Conservation (phyloP, 1,140 invertebrate genomes). For the Eubasilissa regina region DNA sequence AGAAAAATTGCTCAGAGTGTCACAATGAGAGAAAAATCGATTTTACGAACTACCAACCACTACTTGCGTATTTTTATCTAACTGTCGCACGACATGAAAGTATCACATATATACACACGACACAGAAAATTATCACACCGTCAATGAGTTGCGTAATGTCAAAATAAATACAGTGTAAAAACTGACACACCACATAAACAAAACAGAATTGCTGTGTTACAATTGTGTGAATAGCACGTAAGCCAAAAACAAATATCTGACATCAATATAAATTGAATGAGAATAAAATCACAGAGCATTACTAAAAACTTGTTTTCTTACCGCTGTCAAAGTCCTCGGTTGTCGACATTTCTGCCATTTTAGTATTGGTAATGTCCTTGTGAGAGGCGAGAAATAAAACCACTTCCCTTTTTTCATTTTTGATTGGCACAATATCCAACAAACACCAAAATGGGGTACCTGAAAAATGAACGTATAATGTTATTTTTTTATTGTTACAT, state of each 20-base stretch:
- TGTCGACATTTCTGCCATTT: slow-evolving; percentile 85
- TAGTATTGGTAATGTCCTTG: slow-evolving; percentile 96
- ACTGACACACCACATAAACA: background rate
- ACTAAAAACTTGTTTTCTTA: slow-evolving; percentile 71
- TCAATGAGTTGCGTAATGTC: too few species aligned
- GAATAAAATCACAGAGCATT: background rate
- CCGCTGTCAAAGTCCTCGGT: slow-evolving; percentile 88
- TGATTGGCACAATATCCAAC: slow-evolving; percentile 97
- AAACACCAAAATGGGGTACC: slow-evolving; percentile 95
- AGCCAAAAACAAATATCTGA: background rate
- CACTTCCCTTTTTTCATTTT: slow-evolving; percentile 98
- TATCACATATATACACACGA: too few species aligned
- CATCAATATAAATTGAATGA: background rate
- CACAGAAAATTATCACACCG: too few species aligned
- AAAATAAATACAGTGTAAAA: background rate
- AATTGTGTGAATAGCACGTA: slow-evolving; percentile 20
- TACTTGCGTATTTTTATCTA: too few species aligned
- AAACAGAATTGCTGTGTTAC: slow-evolving; percentile 2
- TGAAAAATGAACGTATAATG: slow-evolving; percentile 66
- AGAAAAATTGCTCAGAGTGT: too few species aligned
- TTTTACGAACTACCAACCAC: too few species aligned
- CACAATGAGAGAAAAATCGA: too few species aligned
- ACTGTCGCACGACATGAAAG: too few species aligned
- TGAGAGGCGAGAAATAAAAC: slow-evolving; percentile 96
- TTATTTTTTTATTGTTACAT: too few species aligned